phyloP scores from a whole-genome alignment of 2,888 invertebrate genomes.

The Crematogaster levior region DNA sequence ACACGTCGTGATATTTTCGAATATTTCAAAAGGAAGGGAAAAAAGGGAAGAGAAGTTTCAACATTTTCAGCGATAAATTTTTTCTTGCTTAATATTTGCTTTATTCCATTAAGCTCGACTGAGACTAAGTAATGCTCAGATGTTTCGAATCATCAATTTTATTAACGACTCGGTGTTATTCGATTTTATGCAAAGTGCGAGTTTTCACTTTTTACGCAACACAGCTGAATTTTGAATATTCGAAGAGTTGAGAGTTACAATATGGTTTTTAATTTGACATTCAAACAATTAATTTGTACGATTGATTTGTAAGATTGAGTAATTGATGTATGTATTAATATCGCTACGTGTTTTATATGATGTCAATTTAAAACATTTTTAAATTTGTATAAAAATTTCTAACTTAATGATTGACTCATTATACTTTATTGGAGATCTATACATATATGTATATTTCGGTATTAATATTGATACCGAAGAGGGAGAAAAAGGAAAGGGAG shows the following conservation, averaged over 20 bases:
- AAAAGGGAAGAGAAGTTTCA: not conserved
- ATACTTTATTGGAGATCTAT: not conserved
- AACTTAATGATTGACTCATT: not conserved
- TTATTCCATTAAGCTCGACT: not conserved
- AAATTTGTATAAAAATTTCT: not conserved
- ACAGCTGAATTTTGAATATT: not conserved
- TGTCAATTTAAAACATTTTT: not conserved
- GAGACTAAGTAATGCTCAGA: not conserved
- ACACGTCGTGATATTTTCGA: constrained; percentile 1
- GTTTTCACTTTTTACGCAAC: not conserved
- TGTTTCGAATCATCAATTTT: not conserved
- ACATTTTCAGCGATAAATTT: constrained; percentile 1
- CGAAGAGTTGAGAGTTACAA: not conserved
- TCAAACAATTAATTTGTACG: not conserved
- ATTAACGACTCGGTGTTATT: not conserved
- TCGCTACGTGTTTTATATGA: not conserved
- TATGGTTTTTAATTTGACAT: not conserved
- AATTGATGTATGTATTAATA: not conserved
- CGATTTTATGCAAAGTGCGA: not conserved
- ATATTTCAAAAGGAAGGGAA: not conserved
- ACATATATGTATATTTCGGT: too few species aligned
- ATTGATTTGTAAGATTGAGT: too few species aligned
- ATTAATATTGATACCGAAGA: not conserved
- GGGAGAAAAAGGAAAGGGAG: not conserved
- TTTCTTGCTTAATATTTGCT: not conserved